Conservation (phyloP, 1,140 invertebrate species). For the Ruditapes philippinarum region DNA sequence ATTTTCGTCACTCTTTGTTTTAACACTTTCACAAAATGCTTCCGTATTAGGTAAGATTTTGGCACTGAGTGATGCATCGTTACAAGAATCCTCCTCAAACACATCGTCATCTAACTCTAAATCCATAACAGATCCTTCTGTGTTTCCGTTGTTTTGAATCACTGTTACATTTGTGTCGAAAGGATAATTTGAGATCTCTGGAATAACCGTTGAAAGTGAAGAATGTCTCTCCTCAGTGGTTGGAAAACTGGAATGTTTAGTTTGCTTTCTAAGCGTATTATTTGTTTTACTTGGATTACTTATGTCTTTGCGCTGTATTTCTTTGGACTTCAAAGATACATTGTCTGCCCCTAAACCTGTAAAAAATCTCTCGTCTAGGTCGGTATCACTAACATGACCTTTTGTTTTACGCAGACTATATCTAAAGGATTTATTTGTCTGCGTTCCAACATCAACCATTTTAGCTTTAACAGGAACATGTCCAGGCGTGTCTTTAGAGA, state of each 20-base stretch:
- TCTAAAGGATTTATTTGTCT: slow-evolving; percentile 49
- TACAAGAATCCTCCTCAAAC: slow-evolving; percentile 1
- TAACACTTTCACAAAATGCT: not conserved
- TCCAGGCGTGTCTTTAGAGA: not conserved
- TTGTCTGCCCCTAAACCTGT: not conserved
- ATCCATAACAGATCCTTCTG: not conserved
- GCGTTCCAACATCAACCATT: slow-evolving; percentile 20
- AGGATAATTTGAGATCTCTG: not conserved
- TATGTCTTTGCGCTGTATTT: too few species aligned
- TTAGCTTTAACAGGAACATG: not conserved
- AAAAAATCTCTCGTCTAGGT: not conserved
- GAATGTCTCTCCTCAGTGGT: not conserved
- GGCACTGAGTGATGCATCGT: not conserved
- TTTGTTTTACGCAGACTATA: slow-evolving; percentile 12
- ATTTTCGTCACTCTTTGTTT: not conserved
- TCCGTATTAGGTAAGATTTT: not conserved
- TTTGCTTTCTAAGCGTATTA: too few species aligned
- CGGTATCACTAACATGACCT: slow-evolving; percentile 9
- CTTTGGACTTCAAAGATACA: not conserved
- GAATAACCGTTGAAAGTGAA: not conserved
- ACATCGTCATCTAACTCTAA: slow-evolving; percentile 32
- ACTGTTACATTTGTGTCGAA: slow-evolving; percentile 5
- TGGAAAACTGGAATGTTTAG: not conserved
- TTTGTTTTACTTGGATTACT: too few species aligned
- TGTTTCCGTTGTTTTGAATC: not conserved